Evolutionary conservation across 2,888 invertebrate species (phyloP).

Genomic region (Ichneumoninae sp.): DNA sequence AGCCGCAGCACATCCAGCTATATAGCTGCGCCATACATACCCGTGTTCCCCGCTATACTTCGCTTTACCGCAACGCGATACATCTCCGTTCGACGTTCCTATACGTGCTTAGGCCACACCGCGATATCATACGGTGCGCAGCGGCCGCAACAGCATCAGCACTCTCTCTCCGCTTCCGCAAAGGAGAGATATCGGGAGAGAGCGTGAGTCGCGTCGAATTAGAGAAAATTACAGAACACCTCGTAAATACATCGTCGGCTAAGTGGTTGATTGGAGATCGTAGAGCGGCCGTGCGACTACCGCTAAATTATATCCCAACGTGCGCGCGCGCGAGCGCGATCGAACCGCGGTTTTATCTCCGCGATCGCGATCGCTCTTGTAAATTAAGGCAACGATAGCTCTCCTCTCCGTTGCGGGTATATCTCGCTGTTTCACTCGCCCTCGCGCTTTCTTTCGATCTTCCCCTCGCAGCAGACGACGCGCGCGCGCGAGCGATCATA

Average conservation of each 20-base stretch:
- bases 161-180: conserved; percentile 49
- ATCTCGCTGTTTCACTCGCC: conserved; percentile 25
- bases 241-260: conserved; percentile 84
- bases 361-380: conserved; percentile 77
- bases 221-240: conserved; percentile 84
- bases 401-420: conserved; percentile 36
- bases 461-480: conserved; percentile 31
- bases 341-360: conserved; percentile 70
- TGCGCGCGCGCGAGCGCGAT: conserved; percentile 72
- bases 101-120: conserved; percentile 5
- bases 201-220: conserved; percentile 77
- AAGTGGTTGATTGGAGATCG: conserved; percentile 84
- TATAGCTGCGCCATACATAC: conserved; percentile 31
- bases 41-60: conserved; percentile 30
- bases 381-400: conserved; percentile 72
- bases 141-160: conserved; percentile 21
- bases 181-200: conserved; percentile 41
- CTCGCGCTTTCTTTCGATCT: conserved; percentile 49
- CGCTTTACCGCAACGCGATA: conserved; percentile 37
- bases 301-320: conserved; percentile 83
- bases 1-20: conserved; percentile 28
- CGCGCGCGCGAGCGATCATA: conserved; percentile 6
- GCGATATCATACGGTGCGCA: conserved; percentile 19
- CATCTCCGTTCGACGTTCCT: conserved; percentile 51
- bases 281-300: conserved; percentile 79